Conservation (phyloP, 2,797 vertebrate species). For the Myripristis murdjan region DNA sequence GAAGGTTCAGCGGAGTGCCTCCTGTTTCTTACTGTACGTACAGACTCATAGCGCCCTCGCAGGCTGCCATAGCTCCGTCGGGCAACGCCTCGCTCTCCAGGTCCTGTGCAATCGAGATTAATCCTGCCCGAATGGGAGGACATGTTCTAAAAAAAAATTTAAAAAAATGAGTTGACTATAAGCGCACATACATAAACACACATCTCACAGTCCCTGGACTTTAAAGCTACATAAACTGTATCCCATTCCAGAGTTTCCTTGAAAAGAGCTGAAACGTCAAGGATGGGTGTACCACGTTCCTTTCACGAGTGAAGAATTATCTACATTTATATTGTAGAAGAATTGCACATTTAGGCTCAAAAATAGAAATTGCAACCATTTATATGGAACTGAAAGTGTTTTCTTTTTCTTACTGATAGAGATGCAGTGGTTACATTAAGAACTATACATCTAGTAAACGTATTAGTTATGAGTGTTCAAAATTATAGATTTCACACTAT, state of each 20-base stretch:
- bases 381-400: constrained; percentile 52
- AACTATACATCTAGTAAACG: constrained; percentile 19
- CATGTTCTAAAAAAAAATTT: too few relatives aligned
- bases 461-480: constrained; percentile 37
- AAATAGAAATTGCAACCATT: constrained; percentile 44
- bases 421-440: constrained; percentile 27
- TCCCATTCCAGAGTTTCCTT: constrained; percentile 15
- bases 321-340: constrained; percentile 58
- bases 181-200: constrained; percentile 26
- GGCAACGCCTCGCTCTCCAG: constrained; percentile 29
- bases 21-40: constrained; percentile 46
- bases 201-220: constrained; percentile 26
- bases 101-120: constrained; percentile 49
- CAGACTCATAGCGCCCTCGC: constrained; percentile 24
- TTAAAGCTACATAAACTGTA: constrained; percentile 26
- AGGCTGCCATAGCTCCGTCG: constrained; percentile 24
- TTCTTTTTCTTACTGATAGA: constrained; percentile 54
- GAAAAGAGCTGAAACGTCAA: constrained; percentile 20
- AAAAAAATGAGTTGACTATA: constrained; percentile 9
- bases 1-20: constrained; percentile 49
- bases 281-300: constrained; percentile 8
- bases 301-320: constrained; percentile 58
- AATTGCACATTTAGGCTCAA: constrained; percentile 62
- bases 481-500: constrained; percentile 38
- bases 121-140: constrained; percentile 19